A percentile compares a stretch with the other conserved stretches of the same genome.
Evolutionary conservation across 2,113 vertebrate species (phyloP).

Genomic region (Oreocharis arfaki): DNA sequence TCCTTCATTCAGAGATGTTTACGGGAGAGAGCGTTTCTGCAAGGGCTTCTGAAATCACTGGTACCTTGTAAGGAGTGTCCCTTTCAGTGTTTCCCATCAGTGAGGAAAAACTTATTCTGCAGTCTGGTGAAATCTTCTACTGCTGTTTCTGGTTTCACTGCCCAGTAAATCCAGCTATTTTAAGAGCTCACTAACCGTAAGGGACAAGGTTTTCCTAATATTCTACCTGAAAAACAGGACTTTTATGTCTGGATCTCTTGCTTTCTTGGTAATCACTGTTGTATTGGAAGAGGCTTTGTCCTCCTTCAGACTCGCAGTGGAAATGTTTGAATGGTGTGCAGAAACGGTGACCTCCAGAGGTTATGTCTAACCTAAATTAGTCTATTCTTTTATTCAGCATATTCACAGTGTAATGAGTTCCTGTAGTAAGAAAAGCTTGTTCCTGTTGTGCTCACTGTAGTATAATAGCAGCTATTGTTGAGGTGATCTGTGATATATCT

Average conservation of each 20-base stretch:
- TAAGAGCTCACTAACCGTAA: background rate
- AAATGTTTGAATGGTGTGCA: background rate
- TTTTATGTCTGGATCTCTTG: background rate
- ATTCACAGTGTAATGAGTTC: background rate
- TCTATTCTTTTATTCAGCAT: background rate
- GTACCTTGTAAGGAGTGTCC: background rate
- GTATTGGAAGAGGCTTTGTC: background rate
- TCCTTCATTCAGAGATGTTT: background rate
- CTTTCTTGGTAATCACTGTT: background rate
- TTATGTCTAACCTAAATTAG: background rate
- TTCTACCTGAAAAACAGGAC: background rate
- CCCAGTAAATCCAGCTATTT: background rate
- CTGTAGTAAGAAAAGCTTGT: background rate
- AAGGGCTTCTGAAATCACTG: background rate
- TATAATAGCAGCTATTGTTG: background rate
- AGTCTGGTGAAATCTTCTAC: background rate
- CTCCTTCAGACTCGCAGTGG: background rate
- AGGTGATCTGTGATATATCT: fast-evolving
- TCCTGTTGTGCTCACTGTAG: background rate
- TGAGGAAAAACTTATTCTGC: background rate
- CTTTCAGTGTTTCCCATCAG: background rate
- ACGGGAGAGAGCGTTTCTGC: background rate
- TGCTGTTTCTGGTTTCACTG: background rate
- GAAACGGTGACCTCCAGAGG: background rate
- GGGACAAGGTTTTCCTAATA: background rate